A percentile compares a stretch with the other conserved stretches of the same genome.
Evolutionary conservation across 2,888 invertebrate genomes (phyloP).

Genomic region (Euplagia quadripunctaria): DNA sequence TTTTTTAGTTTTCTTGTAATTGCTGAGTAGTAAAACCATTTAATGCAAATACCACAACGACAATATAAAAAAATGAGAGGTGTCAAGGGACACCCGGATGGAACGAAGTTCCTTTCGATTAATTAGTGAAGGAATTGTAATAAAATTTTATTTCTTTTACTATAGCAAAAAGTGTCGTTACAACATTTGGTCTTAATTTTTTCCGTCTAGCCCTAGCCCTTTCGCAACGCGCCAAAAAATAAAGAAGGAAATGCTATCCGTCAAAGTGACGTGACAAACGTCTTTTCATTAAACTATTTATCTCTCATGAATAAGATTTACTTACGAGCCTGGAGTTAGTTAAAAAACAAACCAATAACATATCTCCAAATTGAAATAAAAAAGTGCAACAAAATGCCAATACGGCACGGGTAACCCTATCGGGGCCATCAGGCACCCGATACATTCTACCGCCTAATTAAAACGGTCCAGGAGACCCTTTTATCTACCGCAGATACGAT

Average conservation of each 20-base stretch:
- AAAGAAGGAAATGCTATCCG: neutral
- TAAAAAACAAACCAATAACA: neutral
- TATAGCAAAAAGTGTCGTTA: no score
- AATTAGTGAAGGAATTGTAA: no score
- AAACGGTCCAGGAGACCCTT: conserved; percentile 83
- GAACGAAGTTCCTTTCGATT: no score
- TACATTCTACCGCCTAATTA: conserved; percentile 83
- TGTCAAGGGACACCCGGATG: no score
- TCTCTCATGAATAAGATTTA: neutral
- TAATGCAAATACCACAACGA: no score
- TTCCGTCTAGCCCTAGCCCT: no score
- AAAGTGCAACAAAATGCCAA: conserved; percentile 40
- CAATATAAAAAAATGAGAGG: no score
- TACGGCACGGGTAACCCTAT: conserved; percentile 64
- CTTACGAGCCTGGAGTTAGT: neutral
- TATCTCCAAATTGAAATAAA: conserved; percentile 22
- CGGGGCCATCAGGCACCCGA: conserved; percentile 66
- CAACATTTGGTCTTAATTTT: no score
- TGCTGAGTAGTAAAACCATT: no score
- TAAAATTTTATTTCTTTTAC: no score
- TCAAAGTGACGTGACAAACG: neutral
- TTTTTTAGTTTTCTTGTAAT: no score
- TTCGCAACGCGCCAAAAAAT: neutral
- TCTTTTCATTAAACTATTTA: neutral
- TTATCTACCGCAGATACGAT: conserved; percentile 82